These are phyloP conservation scores for Syngnathus typhle DNA, from an alignment of 2,113 vertebrate genomes.

Conservation along the genomic window DNA sequence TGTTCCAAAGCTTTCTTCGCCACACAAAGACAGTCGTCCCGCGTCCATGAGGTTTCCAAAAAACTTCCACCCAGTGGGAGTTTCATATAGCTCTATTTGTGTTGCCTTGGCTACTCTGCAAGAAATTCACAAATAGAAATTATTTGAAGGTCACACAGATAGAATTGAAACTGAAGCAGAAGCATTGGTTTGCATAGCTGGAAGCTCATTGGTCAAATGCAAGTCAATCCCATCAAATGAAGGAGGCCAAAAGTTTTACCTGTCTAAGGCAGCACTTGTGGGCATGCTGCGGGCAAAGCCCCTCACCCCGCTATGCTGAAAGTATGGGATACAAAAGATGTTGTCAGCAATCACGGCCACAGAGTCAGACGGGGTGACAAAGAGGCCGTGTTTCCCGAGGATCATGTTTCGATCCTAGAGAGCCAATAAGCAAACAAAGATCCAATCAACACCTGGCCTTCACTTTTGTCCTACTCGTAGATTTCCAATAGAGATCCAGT, in stretches of 20 bases:
- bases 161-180: not conserved
- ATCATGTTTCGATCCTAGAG: conserved; percentile 92
- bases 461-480: not conserved
- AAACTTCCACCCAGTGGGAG: conserved; percentile 94
- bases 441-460: conserved; percentile 10
- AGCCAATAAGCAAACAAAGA: conserved; percentile 18
- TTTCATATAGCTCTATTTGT: conserved; percentile 94
- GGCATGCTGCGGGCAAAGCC: conserved; percentile 97
- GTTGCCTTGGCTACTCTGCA: conserved; percentile 89
- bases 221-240: not conserved
- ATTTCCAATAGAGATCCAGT: not conserved
- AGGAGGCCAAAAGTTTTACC: conserved; percentile 66
- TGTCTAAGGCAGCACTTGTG: conserved; percentile 89
- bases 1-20: conserved; percentile 95
- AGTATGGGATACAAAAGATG: conserved; percentile 93
- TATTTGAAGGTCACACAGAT: conserved; percentile 3
- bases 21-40: conserved; percentile 88
- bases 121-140: conserved; percentile 21
- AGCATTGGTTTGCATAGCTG: not conserved
- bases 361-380: conserved; percentile 91
- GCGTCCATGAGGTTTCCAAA: conserved; percentile 98
- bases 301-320: conserved; percentile 89
- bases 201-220: not conserved
- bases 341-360: conserved; percentile 95
- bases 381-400: conserved; percentile 89